Conservation (phyloP, 2,113 vertebrate species). For the Lanius collurio region DNA sequence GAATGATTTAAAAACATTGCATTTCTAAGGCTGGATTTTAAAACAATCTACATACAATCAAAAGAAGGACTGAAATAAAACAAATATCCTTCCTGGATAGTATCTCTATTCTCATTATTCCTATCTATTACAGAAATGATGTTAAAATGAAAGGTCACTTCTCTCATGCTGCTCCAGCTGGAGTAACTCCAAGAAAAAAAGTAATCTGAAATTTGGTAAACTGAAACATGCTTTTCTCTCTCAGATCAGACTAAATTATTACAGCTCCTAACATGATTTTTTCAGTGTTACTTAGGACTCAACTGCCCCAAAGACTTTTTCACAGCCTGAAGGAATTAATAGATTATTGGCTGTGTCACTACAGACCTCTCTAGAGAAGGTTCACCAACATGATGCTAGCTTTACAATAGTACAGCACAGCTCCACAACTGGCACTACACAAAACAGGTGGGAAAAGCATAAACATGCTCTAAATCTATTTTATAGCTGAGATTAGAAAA, state of each 20-base stretch:
- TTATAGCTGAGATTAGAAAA: neutral
- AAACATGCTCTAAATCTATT: neutral
- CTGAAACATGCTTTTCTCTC: neutral
- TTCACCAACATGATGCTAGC: neutral
- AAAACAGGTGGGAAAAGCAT: neutral
- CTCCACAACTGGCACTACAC: neutral
- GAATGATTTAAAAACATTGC: neutral
- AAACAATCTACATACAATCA: neutral
- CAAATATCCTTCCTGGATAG: neutral
- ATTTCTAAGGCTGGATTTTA: slow-evolving; percentile 20
- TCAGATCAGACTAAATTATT: neutral
- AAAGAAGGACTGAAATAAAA: slow-evolving; percentile 23
- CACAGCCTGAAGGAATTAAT: neutral
- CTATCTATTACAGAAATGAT: neutral
- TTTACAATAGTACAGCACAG: neutral
- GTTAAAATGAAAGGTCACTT: neutral
- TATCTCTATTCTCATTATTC: neutral
- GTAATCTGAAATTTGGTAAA: neutral
- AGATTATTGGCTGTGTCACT: neutral
- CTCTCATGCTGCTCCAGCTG: neutral
- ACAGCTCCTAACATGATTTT: neutral
- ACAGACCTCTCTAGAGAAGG: neutral
- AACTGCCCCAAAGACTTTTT: neutral
- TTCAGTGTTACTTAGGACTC: neutral
- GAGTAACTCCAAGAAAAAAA: neutral